Evolutionary conservation across 2,888 invertebrate species (phyloP).

Genomic region (Mythimna lalbum): DNA sequence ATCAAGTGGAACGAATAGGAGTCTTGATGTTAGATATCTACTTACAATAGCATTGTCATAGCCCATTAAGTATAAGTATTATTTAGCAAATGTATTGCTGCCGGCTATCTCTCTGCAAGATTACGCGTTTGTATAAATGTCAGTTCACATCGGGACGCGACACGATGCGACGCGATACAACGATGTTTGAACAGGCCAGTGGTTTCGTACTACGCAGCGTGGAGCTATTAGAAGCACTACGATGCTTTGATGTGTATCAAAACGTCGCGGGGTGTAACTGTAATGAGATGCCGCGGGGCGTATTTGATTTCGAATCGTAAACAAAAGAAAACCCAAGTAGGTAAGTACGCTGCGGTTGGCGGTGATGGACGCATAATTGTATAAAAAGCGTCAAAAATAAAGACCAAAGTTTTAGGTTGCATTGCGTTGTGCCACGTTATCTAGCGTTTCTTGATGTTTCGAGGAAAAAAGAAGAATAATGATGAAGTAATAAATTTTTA

Average conservation of each 20-base stretch:
- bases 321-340: neutral
- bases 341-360: neutral
- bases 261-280: neutral
- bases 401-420: neutral
- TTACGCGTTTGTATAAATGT: conserved; percentile 52
- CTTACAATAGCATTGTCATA: conserved; percentile 66
- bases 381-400: neutral
- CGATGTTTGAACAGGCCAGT: neutral
- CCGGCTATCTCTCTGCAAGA: conserved; percentile 68
- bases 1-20: conserved; percentile 50
- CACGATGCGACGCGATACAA: neutral
- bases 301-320: neutral
- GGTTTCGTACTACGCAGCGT: neutral
- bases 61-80: conserved; percentile 67
- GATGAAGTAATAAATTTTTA: no score
- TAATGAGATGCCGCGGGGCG: neutral
- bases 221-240: no score
- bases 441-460: no score
- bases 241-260: no score
- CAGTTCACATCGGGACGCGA: neutral
- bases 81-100: conserved; percentile 66
- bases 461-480: no score
- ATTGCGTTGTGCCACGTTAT: neutral
- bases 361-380: neutral
- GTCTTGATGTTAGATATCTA: conserved; percentile 43